Percentiles rank a stretch among this genome's conserved stretches.
Conservation (phyloP, 2,113 vertebrate genomes). For the Octodon degus region DNA sequence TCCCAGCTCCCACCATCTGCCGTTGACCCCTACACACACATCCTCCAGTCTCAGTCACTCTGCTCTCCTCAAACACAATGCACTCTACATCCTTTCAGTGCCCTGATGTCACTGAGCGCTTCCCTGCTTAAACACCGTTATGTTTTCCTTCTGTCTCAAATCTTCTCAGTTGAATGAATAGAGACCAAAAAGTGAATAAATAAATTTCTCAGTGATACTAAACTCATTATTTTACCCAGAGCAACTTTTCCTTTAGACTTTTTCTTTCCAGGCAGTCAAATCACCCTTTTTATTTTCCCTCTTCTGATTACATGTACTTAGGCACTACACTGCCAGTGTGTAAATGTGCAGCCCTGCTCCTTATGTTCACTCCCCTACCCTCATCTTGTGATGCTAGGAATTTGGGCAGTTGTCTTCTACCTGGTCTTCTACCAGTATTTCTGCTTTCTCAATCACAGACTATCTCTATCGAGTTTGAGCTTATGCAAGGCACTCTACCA, state of each 20-base stretch:
- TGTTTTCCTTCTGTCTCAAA: background rate
- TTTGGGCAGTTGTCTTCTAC: background rate
- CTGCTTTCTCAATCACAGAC: background rate
- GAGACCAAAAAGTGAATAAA: background rate
- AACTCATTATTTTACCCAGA: background rate
- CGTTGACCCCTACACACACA: background rate
- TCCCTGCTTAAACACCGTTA: background rate
- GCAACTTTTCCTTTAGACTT: background rate
- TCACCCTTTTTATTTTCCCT: background rate
- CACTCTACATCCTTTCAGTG: background rate
- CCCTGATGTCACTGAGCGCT: background rate
- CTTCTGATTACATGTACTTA: background rate
- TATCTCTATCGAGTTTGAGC: background rate
- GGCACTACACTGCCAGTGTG: background rate
- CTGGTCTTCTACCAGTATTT: background rate
- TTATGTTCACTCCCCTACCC: background rate
- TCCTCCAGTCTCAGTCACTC: background rate
- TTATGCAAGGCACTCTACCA: background rate
- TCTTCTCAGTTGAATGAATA: background rate
- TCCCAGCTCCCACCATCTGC: background rate
- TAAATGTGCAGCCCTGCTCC: background rate
- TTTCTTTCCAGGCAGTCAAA: background rate
- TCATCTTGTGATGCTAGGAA: background rate
- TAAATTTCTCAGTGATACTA: background rate
- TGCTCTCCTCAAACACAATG: background rate